These are phyloP conservation scores for Phalanger gymnotis DNA, from an alignment of 2,797 vertebrate genomes.

Conservation along the genomic window DNA sequence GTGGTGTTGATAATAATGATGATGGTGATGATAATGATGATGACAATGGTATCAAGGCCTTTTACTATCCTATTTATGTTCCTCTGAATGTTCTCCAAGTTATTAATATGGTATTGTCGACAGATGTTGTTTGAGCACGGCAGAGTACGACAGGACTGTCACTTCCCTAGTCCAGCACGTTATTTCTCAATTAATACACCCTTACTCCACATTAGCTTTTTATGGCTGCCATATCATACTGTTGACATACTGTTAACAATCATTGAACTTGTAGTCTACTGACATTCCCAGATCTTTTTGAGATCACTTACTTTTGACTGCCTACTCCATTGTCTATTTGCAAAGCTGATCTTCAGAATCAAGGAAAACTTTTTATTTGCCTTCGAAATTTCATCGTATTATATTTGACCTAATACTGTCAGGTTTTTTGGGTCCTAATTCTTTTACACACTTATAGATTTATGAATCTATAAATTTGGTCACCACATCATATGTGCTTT, in stretches of 20 bases:
- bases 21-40: not conserved
- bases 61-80: not conserved
- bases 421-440: not conserved
- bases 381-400: not conserved
- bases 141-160: not conserved
- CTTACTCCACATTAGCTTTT: not conserved
- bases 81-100: not conserved
- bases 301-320: not conserved
- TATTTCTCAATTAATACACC: not conserved
- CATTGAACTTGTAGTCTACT: not conserved
- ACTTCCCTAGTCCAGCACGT: not conserved
- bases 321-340: not conserved
- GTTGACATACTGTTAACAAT: not conserved
- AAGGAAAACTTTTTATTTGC: not conserved
- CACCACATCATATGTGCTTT: not conserved
- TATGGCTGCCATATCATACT: not conserved
- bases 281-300: not conserved
- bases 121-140: not conserved
- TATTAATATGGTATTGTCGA: not conserved
- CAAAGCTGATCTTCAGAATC: not conserved
- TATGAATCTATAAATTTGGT: not conserved
- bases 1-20: not conserved
- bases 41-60: not conserved
- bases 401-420: not conserved
- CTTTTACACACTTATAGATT: not conserved